Conservation (phyloP, 2,888 invertebrate species). For the Morinoia aosen region DNA sequence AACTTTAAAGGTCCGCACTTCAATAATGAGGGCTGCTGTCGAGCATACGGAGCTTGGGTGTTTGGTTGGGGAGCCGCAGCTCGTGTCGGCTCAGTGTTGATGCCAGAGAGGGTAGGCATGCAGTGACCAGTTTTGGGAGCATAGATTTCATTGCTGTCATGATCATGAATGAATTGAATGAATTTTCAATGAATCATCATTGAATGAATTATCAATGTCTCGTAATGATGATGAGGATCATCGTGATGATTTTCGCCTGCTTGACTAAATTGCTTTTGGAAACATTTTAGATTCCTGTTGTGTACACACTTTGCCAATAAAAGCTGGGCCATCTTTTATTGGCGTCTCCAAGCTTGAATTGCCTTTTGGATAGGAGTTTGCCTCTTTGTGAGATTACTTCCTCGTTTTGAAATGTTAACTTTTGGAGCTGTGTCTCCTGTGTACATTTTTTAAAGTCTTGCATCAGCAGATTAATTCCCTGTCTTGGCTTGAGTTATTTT, state of each 20-base stretch:
- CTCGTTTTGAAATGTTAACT: neutral
- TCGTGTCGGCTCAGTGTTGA: conserved; percentile 20
- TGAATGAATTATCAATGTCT: no score
- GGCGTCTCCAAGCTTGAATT: neutral
- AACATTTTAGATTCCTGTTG: neutral
- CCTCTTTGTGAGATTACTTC: neutral
- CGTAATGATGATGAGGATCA: no score
- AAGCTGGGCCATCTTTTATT: neutral
- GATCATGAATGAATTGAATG: neutral
- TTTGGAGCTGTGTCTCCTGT: neutral
- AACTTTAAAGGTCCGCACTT: neutral
- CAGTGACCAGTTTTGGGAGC: neutral
- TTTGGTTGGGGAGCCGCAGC: neutral
- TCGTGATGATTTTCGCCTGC: neutral
- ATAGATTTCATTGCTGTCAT: neutral
- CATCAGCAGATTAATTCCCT: neutral
- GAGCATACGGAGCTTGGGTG: neutral
- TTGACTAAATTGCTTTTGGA: neutral
- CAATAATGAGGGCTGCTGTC: neutral
- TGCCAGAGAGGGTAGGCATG: neutral
- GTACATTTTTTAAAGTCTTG: neutral
- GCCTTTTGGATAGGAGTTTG: neutral
- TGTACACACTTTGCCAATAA: no score
- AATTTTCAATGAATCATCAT: no score
- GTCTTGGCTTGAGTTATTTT: neutral